A percentile compares a stretch with the other conserved stretches of the same genome.
Evolutionary conservation across 1,140 invertebrate genomes (phyloP).

Genomic region (Anastrepha ludens): DNA sequence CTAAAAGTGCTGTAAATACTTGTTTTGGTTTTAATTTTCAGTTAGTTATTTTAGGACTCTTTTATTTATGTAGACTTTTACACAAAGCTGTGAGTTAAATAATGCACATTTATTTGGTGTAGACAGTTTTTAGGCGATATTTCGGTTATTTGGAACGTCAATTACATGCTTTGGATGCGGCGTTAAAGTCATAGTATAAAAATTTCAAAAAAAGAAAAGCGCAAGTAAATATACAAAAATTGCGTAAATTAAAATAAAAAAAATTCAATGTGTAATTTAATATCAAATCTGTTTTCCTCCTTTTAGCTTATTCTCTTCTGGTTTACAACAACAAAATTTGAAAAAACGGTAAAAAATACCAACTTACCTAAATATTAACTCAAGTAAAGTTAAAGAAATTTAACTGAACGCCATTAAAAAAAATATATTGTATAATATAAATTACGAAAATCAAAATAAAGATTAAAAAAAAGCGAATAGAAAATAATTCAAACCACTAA

Average conservation of each 20-base stretch:
- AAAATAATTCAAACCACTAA: not conserved
- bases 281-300: no score
- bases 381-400: no score
- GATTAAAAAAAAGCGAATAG: no score
- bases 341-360: no score
- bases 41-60: not conserved
- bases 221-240: not conserved
- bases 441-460: no score
- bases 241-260: not conserved
- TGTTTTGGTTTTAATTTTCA: not conserved
- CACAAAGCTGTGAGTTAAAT: slow-evolving; percentile 20
- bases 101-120: slow-evolving; percentile 39
- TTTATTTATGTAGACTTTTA: not conserved
- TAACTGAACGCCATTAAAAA: no score
- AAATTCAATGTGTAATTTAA: not conserved
- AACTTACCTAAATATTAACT: no score
- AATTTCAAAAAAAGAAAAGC: not conserved
- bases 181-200: not conserved
- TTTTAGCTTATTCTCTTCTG: no score
- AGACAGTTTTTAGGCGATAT: not conserved
- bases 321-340: no score
- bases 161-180: not conserved
- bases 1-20: no score
- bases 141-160: not conserved
- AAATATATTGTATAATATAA: no score